Percentiles rank a stretch among this genome's conserved stretches.
These are phyloP conservation scores for Neoscelio sp. DNA, from an alignment of 2,888 invertebrate genomes.

Conservation along the genomic window DNA sequence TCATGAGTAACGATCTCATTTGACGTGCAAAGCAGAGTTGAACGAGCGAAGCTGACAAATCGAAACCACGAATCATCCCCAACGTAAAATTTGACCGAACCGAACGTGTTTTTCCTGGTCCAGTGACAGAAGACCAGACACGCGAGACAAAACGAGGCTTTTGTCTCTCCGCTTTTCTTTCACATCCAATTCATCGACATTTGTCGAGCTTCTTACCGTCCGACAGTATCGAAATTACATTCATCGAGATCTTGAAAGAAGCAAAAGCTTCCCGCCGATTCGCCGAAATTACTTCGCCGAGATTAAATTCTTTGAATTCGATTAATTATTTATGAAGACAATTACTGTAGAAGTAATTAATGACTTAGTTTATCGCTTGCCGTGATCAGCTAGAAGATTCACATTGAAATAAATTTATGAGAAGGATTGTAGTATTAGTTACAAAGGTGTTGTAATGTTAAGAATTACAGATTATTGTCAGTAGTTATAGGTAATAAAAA, in stretches of 20 bases:
- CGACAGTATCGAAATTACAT: conserved; percentile 9
- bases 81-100: conserved; percentile 1
- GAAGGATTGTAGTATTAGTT: too few relatives aligned
- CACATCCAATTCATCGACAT: conserved; percentile 14
- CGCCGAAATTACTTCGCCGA: not conserved
- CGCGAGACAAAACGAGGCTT: not conserved
- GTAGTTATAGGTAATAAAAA: too few relatives aligned
- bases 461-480: too few relatives aligned
- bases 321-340: not conserved
- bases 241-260: not conserved
- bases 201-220: conserved; percentile 8
- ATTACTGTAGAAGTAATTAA: conserved; percentile 10
- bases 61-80: conserved; percentile 6
- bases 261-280: not conserved
- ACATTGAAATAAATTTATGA: too few relatives aligned
- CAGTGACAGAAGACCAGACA: not conserved
- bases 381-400: too few relatives aligned
- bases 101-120: conserved; percentile 5
- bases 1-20: conserved; percentile 23
- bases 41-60: conserved; percentile 12
- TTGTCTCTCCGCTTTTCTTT: conserved; percentile 13
- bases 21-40: conserved; percentile 11
- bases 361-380: too few relatives aligned
- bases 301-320: not conserved
- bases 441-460: too few relatives aligned